These are phyloP conservation scores for Monopterus albus DNA, from an alignment of 2,113 vertebrate species.

Conservation along the genomic window DNA sequence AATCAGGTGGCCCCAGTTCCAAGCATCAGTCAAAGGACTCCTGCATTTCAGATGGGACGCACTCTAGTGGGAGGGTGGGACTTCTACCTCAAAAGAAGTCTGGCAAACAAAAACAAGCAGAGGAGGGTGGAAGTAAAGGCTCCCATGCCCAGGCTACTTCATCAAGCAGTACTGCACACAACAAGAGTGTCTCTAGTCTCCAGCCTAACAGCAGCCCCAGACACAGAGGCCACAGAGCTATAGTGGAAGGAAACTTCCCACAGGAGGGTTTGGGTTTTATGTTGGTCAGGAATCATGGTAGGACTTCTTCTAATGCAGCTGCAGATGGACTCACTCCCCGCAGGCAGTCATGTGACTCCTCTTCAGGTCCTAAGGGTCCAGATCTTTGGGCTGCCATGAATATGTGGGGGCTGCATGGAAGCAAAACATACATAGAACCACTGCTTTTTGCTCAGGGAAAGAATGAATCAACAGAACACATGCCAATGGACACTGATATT, in stretches of 20 bases:
- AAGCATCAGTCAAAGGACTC: slow-evolving; percentile 63
- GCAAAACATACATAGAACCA: slow-evolving; percentile 73
- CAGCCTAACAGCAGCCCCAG: slow-evolving; percentile 52
- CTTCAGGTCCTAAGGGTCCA: slow-evolving; percentile 58
- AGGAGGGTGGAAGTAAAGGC: slow-evolving; percentile 53
- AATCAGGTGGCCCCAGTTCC: slow-evolving; percentile 49
- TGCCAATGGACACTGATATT: slow-evolving; percentile 88
- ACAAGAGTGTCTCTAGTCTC: slow-evolving; percentile 33
- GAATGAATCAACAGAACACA: slow-evolving; percentile 82
- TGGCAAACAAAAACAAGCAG: slow-evolving; percentile 35
- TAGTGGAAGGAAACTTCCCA: slow-evolving; percentile 81
- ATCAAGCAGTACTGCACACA: slow-evolving; percentile 25
- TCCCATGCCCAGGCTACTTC: slow-evolving; percentile 32
- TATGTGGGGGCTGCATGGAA: slow-evolving; percentile 67
- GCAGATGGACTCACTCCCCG: slow-evolving; percentile 50
- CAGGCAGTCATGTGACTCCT: slow-evolving; percentile 66
- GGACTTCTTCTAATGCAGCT: slow-evolving; percentile 47
- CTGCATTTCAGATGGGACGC: slow-evolving; percentile 32
- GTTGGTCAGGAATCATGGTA: slow-evolving; percentile 82
- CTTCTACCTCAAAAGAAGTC: slow-evolving; percentile 57
- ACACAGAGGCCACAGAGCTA: slow-evolving; percentile 74
- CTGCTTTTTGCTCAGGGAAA: slow-evolving; percentile 78
- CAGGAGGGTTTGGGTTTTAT: slow-evolving; percentile 79
- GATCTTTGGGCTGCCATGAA: slow-evolving; percentile 77
- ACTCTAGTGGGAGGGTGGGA: slow-evolving; percentile 36